Evolutionary conservation across 2,113 vertebrate species (phyloP).

Genomic region (Propithecus coquereli): DNA sequence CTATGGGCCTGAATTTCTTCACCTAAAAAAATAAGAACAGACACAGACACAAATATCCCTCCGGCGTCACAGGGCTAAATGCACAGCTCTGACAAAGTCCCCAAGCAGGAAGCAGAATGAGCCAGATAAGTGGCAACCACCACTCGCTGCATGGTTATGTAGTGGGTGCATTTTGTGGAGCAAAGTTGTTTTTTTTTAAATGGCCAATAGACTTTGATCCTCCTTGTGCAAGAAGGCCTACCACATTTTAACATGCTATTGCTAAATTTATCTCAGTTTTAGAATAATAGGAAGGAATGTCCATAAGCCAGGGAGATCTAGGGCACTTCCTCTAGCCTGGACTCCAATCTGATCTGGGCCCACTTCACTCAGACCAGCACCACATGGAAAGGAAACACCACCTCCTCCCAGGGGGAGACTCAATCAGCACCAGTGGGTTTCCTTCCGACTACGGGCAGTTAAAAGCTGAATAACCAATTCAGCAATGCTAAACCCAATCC

Average conservation of each 20-base stretch:
- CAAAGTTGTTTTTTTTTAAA: background rate
- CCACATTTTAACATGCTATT: background rate
- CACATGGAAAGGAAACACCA: fast-evolving
- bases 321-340: background rate
- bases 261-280: background rate
- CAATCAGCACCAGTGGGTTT: background rate
- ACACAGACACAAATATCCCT: background rate
- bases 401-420: background rate
- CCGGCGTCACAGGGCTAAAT: background rate
- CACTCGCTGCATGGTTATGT: fast-evolving
- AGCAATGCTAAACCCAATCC: background rate
- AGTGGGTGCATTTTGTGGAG: background rate
- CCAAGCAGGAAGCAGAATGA: background rate
- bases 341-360: background rate
- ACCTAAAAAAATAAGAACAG: background rate
- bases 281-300: background rate
- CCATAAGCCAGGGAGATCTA: background rate
- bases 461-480: constrained; percentile 16
- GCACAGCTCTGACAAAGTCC: background rate
- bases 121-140: fast-evolving
- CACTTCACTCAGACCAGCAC: background rate
- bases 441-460: background rate
- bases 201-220: background rate
- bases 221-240: background rate
- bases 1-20: background rate